Percentiles rank a stretch among this genome's conserved stretches.
Evolutionary conservation across 2,888 invertebrate genomes (phyloP).

Genomic region (Parapristionchus giblindavisi): DNA sequence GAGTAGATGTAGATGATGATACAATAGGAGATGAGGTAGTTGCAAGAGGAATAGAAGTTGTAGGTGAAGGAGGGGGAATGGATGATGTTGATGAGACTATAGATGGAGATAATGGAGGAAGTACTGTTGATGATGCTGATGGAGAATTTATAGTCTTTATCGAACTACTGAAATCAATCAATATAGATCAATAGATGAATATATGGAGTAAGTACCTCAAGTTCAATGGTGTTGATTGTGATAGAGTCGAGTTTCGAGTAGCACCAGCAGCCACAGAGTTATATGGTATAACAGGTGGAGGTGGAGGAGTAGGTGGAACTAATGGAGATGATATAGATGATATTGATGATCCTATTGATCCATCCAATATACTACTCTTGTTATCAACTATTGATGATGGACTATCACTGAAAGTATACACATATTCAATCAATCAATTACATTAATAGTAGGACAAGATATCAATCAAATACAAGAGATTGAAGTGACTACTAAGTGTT

Average conservation of each 20-base stretch:
- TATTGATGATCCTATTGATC: too few relatives aligned
- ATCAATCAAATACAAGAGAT: too few relatives aligned
- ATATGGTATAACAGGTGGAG: conserved; percentile 65
- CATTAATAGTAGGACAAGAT: too few relatives aligned
- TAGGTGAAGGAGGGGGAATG: not conserved
- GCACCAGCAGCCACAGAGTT: conserved; percentile 62
- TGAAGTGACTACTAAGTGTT: too few relatives aligned
- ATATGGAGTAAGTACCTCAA: too few relatives aligned
- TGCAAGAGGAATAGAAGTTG: conserved; percentile 15
- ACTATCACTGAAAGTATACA: too few relatives aligned
- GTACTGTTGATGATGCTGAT: not conserved
- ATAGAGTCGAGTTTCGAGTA: conserved; percentile 2
- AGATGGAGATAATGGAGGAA: conserved; percentile 27
- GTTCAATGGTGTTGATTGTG: too few relatives aligned
- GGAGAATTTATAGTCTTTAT: conserved; percentile 5
- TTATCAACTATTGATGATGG: too few relatives aligned
- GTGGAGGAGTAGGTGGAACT: conserved; percentile 70
- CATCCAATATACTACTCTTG: too few relatives aligned
- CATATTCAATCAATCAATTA: too few relatives aligned
- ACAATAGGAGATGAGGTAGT: not conserved
- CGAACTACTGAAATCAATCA: too few relatives aligned
- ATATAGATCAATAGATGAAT: too few relatives aligned
- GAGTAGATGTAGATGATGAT: not conserved
- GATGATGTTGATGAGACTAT: conserved; percentile 6
- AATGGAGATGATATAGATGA: conserved; percentile 66